These are phyloP conservation scores for Andricus quercusramuli DNA, from an alignment of 2,888 invertebrate genomes.

Conservation along the genomic window DNA sequence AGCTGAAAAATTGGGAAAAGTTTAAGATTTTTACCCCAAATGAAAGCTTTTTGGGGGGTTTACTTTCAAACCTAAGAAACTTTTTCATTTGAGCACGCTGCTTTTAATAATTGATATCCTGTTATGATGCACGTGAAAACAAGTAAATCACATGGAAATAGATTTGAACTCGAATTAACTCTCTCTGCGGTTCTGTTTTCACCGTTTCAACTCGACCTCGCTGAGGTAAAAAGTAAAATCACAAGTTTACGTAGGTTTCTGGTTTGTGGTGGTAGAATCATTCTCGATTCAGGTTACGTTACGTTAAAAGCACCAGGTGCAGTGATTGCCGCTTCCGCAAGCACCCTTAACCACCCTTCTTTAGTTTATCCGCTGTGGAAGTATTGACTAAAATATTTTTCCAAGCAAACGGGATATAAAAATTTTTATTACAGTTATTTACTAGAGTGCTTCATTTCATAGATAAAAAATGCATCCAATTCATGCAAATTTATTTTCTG, in stretches of 20 bases:
- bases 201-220: neutral
- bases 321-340: conserved; percentile 59
- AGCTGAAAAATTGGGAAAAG: too few species aligned
- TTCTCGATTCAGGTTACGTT: conserved; percentile 56
- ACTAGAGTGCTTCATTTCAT: neutral
- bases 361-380: neutral
- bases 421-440: neutral
- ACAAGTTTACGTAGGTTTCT: conserved; percentile 35
- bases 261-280: conserved; percentile 44
- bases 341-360: conserved; percentile 43
- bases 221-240: conserved; percentile 47
- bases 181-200: neutral
- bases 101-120: neutral
- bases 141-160: neutral
- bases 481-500: neutral
- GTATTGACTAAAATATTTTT: conserved; percentile 9
- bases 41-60: too few species aligned
- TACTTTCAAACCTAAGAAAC: too few species aligned
- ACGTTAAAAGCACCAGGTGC: conserved; percentile 57
- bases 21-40: too few species aligned
- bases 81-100: too few species aligned
- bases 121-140: neutral
- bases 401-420: neutral
- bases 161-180: neutral
- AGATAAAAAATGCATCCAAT: neutral